Conservation (phyloP, 2,888 invertebrate species). For the Thyatira batis region DNA sequence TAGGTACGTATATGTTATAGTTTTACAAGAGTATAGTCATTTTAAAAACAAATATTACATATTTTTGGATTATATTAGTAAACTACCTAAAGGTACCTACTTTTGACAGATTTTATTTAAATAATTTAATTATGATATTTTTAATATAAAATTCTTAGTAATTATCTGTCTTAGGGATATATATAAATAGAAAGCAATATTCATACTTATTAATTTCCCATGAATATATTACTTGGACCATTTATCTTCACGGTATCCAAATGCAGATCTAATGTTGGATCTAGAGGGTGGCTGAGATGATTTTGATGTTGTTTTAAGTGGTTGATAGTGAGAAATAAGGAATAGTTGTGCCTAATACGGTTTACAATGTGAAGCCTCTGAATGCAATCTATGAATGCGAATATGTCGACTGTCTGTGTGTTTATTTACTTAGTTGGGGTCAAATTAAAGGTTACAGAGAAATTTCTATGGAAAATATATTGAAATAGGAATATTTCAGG, state of each 20-base stretch:
- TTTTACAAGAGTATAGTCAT: too few relatives aligned
- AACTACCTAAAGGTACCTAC: too few relatives aligned
- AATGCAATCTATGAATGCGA: constrained; percentile 4
- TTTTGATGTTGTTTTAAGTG: constrained; percentile 65
- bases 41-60: too few relatives aligned
- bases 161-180: too few relatives aligned
- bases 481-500: background rate
- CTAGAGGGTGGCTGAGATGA: constrained; percentile 44
- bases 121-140: too few relatives aligned
- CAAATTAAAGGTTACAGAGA: background rate
- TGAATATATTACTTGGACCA: background rate
- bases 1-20: too few relatives aligned
- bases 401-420: background rate
- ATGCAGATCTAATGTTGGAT: constrained; percentile 45
- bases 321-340: constrained; percentile 46
- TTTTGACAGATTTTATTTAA: too few relatives aligned
- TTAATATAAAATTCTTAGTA: too few relatives aligned
- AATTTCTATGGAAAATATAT: background rate
- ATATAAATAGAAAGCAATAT: background rate
- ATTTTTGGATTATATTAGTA: too few relatives aligned
- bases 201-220: background rate
- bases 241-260: constrained; percentile 19
- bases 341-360: constrained; percentile 31
- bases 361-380: constrained; percentile 25
- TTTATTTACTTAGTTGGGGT: background rate